phyloP scores from a whole-genome alignment of 2,113 vertebrate species.

The Sminthopsis crassicaudata region DNA sequence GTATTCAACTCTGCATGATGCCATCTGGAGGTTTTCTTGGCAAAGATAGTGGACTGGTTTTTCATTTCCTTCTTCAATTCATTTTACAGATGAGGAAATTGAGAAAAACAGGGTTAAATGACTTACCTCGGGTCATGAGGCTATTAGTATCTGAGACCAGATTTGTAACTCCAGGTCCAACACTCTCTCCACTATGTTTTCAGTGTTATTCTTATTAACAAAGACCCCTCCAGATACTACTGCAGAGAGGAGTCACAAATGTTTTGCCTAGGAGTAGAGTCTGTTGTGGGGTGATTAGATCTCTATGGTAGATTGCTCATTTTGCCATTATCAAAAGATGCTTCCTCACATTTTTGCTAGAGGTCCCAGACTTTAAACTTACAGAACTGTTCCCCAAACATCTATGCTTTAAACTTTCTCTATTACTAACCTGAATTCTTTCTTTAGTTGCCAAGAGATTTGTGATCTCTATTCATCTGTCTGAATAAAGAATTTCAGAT shows the following conservation, averaged over 20 bases:
- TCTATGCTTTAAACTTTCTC: constrained; percentile 4
- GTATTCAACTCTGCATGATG: background rate
- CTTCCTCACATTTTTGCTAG: background rate
- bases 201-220: constrained; percentile 23
- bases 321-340: background rate
- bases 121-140: background rate
- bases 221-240: background rate
- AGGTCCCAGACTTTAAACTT: constrained; percentile 6
- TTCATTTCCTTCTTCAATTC: too few relatives aligned
- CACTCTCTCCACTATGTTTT: background rate
- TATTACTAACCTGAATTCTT: constrained; percentile 31
- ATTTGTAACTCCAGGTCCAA: background rate
- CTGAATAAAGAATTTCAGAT: constrained; percentile 36
- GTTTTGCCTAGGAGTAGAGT: background rate
- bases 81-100: too few relatives aligned
- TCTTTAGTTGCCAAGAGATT: constrained; percentile 47
- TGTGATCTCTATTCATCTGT: constrained; percentile 40
- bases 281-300: background rate
- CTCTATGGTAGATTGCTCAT: background rate
- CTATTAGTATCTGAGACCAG: background rate
- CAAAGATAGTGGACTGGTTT: background rate
- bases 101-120: background rate
- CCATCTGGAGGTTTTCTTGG: background rate
- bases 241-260: background rate
- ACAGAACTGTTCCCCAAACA: background rate